Conservation (phyloP, 2,113 vertebrate genomes). For the Recurvirostra avosetta region DNA sequence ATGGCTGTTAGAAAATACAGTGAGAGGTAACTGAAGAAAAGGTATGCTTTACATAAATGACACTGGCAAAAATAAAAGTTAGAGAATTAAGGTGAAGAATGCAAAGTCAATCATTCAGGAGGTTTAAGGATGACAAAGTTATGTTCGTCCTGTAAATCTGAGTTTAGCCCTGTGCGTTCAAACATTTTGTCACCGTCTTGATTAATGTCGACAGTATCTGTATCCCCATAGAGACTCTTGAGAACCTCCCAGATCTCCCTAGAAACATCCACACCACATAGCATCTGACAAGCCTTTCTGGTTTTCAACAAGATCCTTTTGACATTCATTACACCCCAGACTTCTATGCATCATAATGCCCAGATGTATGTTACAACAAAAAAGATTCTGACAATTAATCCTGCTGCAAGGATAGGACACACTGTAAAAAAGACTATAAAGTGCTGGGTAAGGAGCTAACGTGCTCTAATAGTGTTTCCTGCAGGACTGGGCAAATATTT, state of each 20-base stretch:
- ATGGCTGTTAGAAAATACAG: neutral
- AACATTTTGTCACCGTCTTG: neutral
- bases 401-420: neutral
- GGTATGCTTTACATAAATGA: neutral
- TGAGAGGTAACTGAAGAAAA: neutral
- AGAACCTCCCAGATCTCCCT: neutral
- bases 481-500: neutral
- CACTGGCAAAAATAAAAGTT: neutral
- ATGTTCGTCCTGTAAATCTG: neutral
- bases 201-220: fast-evolving
- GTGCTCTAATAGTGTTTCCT: neutral
- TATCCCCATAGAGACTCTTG: neutral
- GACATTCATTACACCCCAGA: fast-evolving
- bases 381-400: neutral
- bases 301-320: neutral
- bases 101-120: neutral
- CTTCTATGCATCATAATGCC: neutral
- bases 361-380: neutral
- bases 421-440: neutral
- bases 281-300: neutral
- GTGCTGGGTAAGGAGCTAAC: neutral
- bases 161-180: neutral
- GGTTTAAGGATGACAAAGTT: neutral
- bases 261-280: neutral
- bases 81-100: neutral